phyloP scores from a whole-genome alignment of 2,113 vertebrate species.

The Peromyscus californicus region DNA sequence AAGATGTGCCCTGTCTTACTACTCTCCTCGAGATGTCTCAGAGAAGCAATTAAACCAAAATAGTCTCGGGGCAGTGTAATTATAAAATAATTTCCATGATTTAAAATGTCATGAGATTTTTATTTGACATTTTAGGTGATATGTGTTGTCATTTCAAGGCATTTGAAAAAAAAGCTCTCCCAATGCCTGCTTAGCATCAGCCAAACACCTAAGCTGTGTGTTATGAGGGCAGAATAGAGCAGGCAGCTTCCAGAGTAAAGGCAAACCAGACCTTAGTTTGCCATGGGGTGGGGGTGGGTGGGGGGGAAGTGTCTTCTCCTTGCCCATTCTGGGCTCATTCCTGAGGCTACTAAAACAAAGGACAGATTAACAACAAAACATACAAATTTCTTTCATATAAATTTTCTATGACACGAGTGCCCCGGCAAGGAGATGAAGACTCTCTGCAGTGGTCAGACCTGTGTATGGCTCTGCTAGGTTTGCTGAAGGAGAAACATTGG shows the following conservation, averaged over 20 bases:
- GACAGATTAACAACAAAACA: neutral
- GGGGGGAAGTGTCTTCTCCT: neutral
- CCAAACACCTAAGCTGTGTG: neutral
- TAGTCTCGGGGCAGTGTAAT: neutral
- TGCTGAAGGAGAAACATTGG: neutral
- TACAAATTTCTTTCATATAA: neutral
- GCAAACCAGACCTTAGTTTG: neutral
- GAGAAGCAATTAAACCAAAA: constrained; percentile 32
- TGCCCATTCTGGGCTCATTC: neutral
- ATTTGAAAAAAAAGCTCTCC: constrained; percentile 40
- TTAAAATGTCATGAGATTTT: constrained; percentile 34
- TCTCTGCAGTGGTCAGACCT: neutral
- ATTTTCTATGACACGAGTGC: neutral
- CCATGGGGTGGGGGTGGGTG: neutral
- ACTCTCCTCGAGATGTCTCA: neutral
- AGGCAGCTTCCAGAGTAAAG: neutral
- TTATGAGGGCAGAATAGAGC: neutral
- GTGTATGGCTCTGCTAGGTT: neutral
- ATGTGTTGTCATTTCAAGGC: neutral
- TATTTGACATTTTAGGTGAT: constrained; percentile 52
- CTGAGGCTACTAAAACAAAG: neutral
- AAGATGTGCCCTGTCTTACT: neutral
- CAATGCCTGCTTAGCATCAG: neutral
- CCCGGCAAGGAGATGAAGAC: neutral
- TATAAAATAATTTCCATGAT: constrained; percentile 52